Base-by-base conservation (phyloP, 1,140 invertebrate genomes). In the Drosophila nebulosa region DNA sequence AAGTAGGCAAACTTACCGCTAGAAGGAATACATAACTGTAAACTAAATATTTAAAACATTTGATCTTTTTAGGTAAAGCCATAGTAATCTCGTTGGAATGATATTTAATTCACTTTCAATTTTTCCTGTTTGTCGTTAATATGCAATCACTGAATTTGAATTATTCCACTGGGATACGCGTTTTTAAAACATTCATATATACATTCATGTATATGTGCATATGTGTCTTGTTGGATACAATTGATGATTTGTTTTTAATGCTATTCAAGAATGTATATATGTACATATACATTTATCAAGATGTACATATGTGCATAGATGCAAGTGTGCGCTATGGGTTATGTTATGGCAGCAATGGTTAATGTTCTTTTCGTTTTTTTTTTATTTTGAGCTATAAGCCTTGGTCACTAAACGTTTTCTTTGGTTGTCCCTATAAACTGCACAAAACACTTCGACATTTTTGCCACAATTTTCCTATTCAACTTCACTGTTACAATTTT, bases 11-110 rank as follows among this genome's bases (percentile, higher is more conserved):
- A 70, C 90, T 85, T 90, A 91, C 90, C 89, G 90, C 89, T 77
- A 91, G 73, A 35, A 91, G 84, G 61, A 91, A 84, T 58, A 91
- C 88, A 80, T 91, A 91, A 78, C 89, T 90, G 74, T 91, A 91
- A 78, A 91, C 90, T 67, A 91, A 89, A 90, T 90, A 91, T 73
- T 91, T 91, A 76, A 91, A 91, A 74, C 89, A 91, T 84, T 91
- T 91, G 27, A 91, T 90, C 53, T 90, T 86, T 81, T 91, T 91
- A 35, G 90, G 79, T 68, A 91, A 62, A 61, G 90, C 86, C 90
- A 91, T 91, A 52, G 26, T 75, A 63, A 53, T 53, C 24, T 64
- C 14, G 16, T 60, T 58, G 39, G 42, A 58, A 27, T 57, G 14
- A 56, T 42, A 32, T 57, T 30, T 46, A 50, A 35, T 55, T 35